Conservation (phyloP, 2,113 vertebrate species). For the Andinoacara biseriatus region DNA sequence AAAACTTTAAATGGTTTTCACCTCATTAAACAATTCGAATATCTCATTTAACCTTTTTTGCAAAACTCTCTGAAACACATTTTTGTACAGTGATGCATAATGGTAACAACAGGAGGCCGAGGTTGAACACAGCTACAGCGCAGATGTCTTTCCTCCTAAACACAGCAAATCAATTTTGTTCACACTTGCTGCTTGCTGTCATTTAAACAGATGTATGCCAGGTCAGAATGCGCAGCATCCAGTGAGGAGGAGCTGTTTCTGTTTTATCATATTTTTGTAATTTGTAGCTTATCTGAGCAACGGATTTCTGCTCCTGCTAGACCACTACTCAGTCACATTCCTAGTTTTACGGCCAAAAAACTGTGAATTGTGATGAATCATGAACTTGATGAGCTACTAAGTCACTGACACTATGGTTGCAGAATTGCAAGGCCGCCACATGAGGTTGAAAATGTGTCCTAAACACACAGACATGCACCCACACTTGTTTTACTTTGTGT, state of each 20-base stretch:
- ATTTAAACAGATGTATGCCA: neutral
- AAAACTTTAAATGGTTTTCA: neutral
- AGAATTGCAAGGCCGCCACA: neutral
- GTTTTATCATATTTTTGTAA: neutral
- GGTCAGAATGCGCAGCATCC: neutral
- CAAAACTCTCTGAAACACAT: neutral
- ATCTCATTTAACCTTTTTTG: neutral
- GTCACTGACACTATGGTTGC: neutral
- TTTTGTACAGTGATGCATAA: neutral
- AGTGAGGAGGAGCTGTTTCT: neutral
- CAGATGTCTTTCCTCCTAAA: neutral
- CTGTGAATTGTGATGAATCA: neutral
- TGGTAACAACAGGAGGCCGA: neutral
- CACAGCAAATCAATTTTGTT: neutral
- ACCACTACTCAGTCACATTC: fast-evolving
- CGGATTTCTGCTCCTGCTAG: neutral
- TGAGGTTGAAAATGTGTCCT: neutral
- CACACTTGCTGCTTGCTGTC: neutral
- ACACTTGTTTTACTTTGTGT: neutral
- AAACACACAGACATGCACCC: neutral
- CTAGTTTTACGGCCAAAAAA: neutral
- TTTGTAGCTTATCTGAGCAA: neutral
- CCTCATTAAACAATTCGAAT: neutral
- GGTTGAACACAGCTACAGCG: neutral
- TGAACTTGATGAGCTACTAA: neutral